Percentiles rank a stretch among this genome's conserved stretches.
Evolutionary conservation across 2,113 vertebrate genomes (phyloP).

Genomic region (Leuciscus idus): DNA sequence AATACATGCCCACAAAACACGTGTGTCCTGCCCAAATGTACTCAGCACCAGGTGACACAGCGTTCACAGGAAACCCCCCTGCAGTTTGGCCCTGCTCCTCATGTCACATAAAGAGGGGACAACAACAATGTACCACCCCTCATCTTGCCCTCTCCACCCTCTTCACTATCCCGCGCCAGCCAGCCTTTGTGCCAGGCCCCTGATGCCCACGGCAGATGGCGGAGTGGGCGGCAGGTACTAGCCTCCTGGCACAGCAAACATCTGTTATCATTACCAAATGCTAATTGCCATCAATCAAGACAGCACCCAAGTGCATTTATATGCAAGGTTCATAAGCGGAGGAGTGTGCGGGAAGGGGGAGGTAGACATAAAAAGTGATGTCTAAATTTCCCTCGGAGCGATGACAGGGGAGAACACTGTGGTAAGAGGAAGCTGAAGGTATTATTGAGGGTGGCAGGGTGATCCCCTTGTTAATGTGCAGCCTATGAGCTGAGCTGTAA

Average conservation of each 20-base stretch:
- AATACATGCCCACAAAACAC: conserved; percentile 34
- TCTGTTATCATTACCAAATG: conserved; percentile 92
- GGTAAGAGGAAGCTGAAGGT: conserved; percentile 39
- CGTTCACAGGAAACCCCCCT: conserved; percentile 41
- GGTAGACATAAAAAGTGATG: conserved; percentile 71
- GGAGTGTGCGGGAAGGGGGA: conserved; percentile 48
- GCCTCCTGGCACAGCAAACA: conserved; percentile 90
- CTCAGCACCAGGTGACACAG: conserved; percentile 33
- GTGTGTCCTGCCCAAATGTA: conserved; percentile 35
- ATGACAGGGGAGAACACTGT: conserved; percentile 65
- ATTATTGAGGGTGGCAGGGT: conserved; percentile 39
- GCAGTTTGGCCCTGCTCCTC: conserved; percentile 32
- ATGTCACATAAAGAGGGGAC: conserved; percentile 45
- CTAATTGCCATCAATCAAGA: conserved; percentile 95
- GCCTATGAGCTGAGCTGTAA: conserved; percentile 54
- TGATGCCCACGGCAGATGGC: conserved; percentile 86
- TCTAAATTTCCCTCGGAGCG: conserved; percentile 79
- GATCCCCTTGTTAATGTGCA: conserved; percentile 65
- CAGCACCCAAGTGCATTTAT: conserved; percentile 86
- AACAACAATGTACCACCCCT: conserved; percentile 46
- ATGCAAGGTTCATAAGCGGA: conserved; percentile 71
- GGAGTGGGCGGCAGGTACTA: conserved; percentile 85
- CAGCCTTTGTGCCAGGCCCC: conserved; percentile 68
- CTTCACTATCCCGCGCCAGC: conserved; percentile 53
- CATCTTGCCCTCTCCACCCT: conserved; percentile 48